Evolutionary conservation across 92 coral and sea anemone genomes (phyloP).

Genomic region (Porites cylindrica): DNA sequence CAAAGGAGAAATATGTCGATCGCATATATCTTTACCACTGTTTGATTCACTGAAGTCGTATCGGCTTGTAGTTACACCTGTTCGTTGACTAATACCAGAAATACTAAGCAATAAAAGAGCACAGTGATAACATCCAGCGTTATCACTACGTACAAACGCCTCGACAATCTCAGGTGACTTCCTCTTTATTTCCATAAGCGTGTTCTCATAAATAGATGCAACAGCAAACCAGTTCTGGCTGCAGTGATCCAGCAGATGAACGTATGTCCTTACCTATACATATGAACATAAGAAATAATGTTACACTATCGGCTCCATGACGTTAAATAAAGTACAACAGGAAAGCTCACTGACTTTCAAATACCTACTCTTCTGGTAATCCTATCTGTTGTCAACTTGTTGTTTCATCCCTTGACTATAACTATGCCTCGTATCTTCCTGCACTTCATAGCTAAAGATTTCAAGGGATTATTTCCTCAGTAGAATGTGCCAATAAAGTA

Average conservation of each 20-base stretch:
- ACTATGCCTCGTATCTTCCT: no score
- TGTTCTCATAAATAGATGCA: no score
- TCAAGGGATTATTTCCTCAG: neutral
- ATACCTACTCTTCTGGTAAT: no score
- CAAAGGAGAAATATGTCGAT: constrained; percentile 37
- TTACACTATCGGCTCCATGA: neutral
- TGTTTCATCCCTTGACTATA: no score
- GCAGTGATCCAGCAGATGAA: constrained; percentile 20
- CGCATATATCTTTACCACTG: constrained; percentile 38
- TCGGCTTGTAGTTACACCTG: constrained; percentile 6
- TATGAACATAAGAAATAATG: no score
- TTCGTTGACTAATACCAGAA: constrained; percentile 26
- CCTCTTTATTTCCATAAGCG: neutral
- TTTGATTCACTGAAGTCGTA: constrained; percentile 27
- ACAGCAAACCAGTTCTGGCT: neutral
- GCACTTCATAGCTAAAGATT: no score
- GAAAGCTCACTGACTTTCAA: no score
- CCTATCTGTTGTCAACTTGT: no score
- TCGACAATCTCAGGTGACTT: constrained; percentile 5
- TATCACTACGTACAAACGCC: constrained; percentile 16
- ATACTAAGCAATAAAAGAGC: constrained; percentile 32
- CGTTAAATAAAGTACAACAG: no score
- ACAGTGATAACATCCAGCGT: constrained; percentile 46
- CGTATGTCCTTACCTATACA: constrained; percentile 28
- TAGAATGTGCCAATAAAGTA: no score